Base-by-base conservation (phyloP, 2,888 invertebrate genomes). In the Caenorhabditis doughertyi region DNA sequence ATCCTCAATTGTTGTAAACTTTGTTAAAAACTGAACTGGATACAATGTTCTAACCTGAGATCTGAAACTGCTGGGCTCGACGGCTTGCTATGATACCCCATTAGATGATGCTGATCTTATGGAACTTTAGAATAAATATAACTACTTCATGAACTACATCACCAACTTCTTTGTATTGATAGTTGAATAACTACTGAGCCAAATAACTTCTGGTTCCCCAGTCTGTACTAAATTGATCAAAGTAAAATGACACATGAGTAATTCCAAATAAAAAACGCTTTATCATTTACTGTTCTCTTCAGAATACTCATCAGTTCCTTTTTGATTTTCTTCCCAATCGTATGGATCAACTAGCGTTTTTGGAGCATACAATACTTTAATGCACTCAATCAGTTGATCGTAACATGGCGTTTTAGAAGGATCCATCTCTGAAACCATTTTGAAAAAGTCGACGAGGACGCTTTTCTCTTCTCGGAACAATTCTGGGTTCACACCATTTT, bases 241-340 rank as follows among this genome's bases (percentile, higher is more conserved):
- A 25, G 32, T 9, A 58, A n/a, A 8, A 76, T 76, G 25, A 58
- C 55, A 18, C n/a, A n/a, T n/a, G 74, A 67, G 74, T 76, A 53
- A 49, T n/a, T 25, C 0, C 13, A 4, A 7, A 21, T 18, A 16
- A 60, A 8, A 25, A 42, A 42, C 23, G 18, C 1, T 27, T 16
- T 47, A 18, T 47, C 18, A 65, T 65, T 65, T 51, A 49, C 51
- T 65, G 32, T 35, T 67, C 2, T 68, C 76, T 42, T 76, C 76
- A 21, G 76, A 67, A 29, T 5, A 2, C 4, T 76, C 76, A 3
- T 76, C 76, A 11, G 23, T 18, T 13, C n/a, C n/a, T 21, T 82
- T 74, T 3, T 58, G 67, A 16, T 68, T 71, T 4, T 83, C 83
- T 42, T 84, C 84, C 84, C 76, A 76, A 27, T 76, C 76, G 44